These are phyloP conservation scores for Stomatorhinus walkeri DNA, from an alignment of 2,797 vertebrate genomes.

Conservation along the genomic window DNA sequence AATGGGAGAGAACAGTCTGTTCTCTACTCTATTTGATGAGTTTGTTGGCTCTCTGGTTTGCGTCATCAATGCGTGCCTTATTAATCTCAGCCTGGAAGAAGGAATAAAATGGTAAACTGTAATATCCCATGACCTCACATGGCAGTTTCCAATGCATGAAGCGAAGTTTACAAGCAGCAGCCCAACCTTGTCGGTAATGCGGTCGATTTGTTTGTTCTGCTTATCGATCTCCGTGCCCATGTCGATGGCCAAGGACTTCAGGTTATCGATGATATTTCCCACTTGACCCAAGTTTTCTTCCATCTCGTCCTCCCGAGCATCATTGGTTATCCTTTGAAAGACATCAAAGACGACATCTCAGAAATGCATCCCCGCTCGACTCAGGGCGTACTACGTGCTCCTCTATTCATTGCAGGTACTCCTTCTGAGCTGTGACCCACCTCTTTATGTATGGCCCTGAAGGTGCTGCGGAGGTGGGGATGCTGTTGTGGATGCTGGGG, in stretches of 20 bases:
- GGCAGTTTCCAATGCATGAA: not conserved
- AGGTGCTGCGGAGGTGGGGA: slow-evolving; percentile 42
- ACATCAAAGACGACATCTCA: not conserved
- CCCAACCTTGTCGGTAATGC: slow-evolving; percentile 78
- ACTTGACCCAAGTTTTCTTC: slow-evolving; percentile 88
- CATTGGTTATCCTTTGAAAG: slow-evolving; percentile 76
- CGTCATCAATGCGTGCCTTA: slow-evolving; percentile 79
- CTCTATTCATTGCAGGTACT: not conserved
- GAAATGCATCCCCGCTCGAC: not conserved
- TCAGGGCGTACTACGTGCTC: not conserved
- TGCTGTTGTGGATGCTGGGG: slow-evolving; percentile 58
- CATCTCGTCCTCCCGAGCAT: slow-evolving; percentile 95
- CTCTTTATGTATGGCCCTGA: slow-evolving; percentile 78
- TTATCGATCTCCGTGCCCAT: slow-evolving; percentile 91
- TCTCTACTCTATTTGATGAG: slow-evolving; percentile 71
- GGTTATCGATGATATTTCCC: slow-evolving; percentile 80
- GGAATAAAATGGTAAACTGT: not conserved
- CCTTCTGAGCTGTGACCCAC: slow-evolving; percentile 44
- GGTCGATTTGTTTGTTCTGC: slow-evolving; percentile 81
- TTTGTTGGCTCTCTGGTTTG: slow-evolving; percentile 87
- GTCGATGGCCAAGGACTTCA: slow-evolving; percentile 84
- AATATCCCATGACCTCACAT: not conserved
- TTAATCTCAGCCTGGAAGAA: slow-evolving; percentile 80
- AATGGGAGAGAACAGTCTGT: slow-evolving; percentile 20
- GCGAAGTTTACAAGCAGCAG: not conserved